A percentile compares a stretch with the other conserved stretches of the same genome.
phyloP scores from a whole-genome alignment of 2,113 vertebrate genomes.

The Recurvirostra avosetta region DNA sequence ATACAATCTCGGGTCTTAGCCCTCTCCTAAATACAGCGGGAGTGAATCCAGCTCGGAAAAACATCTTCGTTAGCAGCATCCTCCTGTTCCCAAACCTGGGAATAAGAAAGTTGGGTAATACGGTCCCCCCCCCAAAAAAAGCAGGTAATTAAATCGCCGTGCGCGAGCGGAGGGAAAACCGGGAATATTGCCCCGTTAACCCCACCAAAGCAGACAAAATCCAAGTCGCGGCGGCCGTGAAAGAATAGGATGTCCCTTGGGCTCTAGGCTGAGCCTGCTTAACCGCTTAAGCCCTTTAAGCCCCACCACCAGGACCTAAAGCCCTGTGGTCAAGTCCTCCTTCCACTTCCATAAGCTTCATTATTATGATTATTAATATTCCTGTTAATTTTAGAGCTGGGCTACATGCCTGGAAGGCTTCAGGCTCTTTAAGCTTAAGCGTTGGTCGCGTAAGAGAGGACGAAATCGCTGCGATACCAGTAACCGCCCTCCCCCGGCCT shows the following conservation, averaged over 20 bases:
- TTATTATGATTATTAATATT: constrained; percentile 12
- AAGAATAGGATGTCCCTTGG: constrained; percentile 10
- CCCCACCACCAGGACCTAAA: neutral
- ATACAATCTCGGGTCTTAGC: neutral
- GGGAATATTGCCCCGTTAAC: neutral
- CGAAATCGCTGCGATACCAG: neutral
- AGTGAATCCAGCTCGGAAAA: neutral
- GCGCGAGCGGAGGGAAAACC: rapidly evolving
- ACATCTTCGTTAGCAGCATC: neutral
- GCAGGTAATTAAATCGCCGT: rapidly evolving
- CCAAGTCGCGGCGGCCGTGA: rapidly evolving
- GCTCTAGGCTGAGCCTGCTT: constrained; percentile 20
- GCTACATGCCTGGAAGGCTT: neutral
- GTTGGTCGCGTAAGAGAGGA: neutral
- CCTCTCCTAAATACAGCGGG: neutral
- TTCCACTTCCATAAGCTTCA: neutral
- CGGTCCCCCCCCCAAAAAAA: neutral
- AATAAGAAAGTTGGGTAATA: neutral
- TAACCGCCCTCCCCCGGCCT: neutral
- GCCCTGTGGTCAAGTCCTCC: neutral
- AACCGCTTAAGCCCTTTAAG: neutral
- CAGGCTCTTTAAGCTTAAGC: neutral
- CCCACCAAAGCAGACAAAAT: neutral
- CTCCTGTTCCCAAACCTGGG: neutral
- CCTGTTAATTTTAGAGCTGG: neutral